Base-by-base conservation (phyloP, 2,113 vertebrate species). In the Sceloporus undulatus region DNA sequence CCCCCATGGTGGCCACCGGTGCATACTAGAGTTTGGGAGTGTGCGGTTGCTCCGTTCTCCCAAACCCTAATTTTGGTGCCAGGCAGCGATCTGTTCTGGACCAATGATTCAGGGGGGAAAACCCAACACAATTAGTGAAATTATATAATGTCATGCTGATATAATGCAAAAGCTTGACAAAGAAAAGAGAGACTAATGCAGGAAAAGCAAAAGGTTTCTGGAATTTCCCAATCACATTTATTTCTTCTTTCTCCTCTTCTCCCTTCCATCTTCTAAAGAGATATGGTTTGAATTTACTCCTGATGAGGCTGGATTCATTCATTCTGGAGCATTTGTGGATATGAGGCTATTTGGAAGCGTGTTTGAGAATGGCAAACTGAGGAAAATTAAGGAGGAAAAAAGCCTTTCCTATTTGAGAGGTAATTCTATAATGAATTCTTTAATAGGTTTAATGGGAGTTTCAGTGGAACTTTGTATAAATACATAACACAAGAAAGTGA, bases 231-330 rank as follows among this genome's bases (percentile, higher is more conserved):
- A 62, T 34, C 18, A 2, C 38, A 38, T 48, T 82, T n/a, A 27
- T 82, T 68, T 29, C 2, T 68, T 9, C 18, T 27, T 70, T 29
- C 68, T 71, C 25, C 65, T 66, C 2, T 21, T 66, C 65, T 29
- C 25, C 68, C 68, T 71, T 10, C 27, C 18, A 10, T 71, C 68
- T 18, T 62, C 10, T 65, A 40, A 80, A 82, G 65, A 70, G 48
- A n/a, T 52, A 23, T 82, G 65, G 81, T 82, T 82, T 70, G 81
- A 82, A 70, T 82, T 70, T 70, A 48, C 81, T 52, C 81, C 81
- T 38, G 62, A 82, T 82, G 81, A 82, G 25, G 65, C 62, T 68
- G 81, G 81, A 82, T 82, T 70, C 40, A 70, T 82, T 70, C 13
- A 52, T 38, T 38, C 65, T 52, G 81, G 81, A 48, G 65, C 40